Evolutionary conservation across 2,113 vertebrate species (phyloP).

Genomic region (Verasper variegatus): DNA sequence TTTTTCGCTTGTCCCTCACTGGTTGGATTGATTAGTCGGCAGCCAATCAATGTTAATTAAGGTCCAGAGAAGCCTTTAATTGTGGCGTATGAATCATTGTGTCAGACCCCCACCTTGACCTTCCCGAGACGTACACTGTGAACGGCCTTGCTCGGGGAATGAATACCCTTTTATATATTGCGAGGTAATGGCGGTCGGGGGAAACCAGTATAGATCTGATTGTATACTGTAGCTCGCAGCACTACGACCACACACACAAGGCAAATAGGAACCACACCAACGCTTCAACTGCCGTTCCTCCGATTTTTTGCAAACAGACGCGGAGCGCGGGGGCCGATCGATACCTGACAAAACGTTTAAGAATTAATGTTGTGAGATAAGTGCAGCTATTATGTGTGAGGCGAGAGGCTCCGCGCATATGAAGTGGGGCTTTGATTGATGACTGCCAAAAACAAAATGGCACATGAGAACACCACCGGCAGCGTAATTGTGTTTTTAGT

Average conservation of each 20-base stretch:
- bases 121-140: conserved; percentile 60
- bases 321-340: conserved; percentile 37
- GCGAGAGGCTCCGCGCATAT: conserved; percentile 54
- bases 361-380: conserved; percentile 70
- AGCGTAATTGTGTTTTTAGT: conserved; percentile 70
- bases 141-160: conserved; percentile 50
- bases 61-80: conserved; percentile 82
- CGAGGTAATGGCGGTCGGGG: conserved; percentile 36
- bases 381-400: conserved; percentile 56
- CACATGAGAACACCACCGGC: conserved; percentile 63
- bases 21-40: conserved; percentile 78
- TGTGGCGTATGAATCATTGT: conserved; percentile 80
- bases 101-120: conserved; percentile 77
- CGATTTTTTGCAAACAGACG: conserved; percentile 31
- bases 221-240: not conserved
- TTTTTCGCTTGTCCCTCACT: conserved; percentile 66
- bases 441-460: conserved; percentile 71
- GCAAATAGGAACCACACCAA: not conserved
- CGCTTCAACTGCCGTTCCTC: not conserved
- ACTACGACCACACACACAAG: not conserved
- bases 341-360: conserved; percentile 66
- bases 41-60: conserved; percentile 86
- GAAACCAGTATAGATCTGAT: conserved; percentile 46
- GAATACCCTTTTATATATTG: conserved; percentile 69
- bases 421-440: conserved; percentile 73